Conservation (phyloP, 2,797 vertebrate genomes). For the Lepilemur ruficaudatus region DNA sequence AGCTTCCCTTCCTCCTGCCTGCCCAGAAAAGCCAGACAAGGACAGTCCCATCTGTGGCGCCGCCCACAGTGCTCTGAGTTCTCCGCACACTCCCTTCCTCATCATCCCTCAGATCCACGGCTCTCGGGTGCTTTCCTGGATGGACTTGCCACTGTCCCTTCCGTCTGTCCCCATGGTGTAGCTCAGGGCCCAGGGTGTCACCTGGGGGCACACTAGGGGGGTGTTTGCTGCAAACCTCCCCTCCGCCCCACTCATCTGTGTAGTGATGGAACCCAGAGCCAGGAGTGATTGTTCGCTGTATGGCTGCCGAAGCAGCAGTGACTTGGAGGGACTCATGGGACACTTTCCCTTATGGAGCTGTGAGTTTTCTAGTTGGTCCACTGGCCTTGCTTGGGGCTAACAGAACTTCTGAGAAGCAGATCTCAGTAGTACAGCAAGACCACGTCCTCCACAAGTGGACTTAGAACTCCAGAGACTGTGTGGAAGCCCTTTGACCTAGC, state of each 20-base stretch:
- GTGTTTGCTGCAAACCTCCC: not conserved
- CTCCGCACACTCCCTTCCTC: not conserved
- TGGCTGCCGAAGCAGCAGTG: not conserved
- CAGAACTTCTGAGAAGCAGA: not conserved
- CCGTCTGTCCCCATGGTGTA: too few relatives aligned
- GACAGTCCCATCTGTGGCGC: rapidly evolving
- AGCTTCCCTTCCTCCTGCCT: too few relatives aligned
- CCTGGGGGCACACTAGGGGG: not conserved
- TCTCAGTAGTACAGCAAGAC: not conserved
- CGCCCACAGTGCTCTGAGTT: not conserved
- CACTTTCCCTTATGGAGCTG: not conserved
- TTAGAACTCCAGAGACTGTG: not conserved
- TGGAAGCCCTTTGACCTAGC: not conserved
- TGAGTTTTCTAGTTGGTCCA: not conserved
- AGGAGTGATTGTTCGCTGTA: not conserved
- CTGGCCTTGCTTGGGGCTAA: not conserved
- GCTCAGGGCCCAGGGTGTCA: not conserved
- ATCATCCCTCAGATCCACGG: too few relatives aligned
- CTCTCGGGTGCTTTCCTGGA: not conserved
- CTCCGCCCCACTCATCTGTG: not conserved
- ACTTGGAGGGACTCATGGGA: rapidly evolving
- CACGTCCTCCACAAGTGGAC: not conserved
- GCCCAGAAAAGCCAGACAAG: not conserved
- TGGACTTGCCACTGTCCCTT: not conserved
- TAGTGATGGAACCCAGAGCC: not conserved